Conservation (phyloP, 2,797 vertebrate genomes). For the Etheostoma nigrum region DNA sequence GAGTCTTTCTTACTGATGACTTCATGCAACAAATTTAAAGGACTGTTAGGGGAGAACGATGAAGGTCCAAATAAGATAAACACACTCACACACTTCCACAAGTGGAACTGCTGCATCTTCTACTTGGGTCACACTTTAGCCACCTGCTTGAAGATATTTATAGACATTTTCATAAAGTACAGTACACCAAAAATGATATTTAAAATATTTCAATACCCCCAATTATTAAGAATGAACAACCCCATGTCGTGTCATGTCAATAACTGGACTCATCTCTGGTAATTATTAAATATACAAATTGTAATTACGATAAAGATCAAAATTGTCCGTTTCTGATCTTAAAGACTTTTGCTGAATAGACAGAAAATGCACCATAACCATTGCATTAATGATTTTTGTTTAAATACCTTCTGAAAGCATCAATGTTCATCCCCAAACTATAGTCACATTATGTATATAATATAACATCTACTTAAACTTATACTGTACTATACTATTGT, state of each 20-base stretch:
- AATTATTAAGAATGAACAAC: background rate
- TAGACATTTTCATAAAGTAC: conserved; percentile 66
- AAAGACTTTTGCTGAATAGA: background rate
- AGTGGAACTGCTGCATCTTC: conserved; percentile 11
- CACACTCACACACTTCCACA: background rate
- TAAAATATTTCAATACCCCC: background rate
- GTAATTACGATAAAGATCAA: background rate
- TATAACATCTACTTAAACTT: no score
- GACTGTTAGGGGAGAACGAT: background rate
- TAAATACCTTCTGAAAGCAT: background rate
- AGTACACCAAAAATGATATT: background rate
- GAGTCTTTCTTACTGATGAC: conserved; percentile 11
- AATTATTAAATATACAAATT: background rate
- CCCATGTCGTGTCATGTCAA: background rate
- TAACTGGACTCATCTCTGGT: background rate
- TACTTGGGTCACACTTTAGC: conserved; percentile 76
- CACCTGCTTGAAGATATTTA: conserved; percentile 80
- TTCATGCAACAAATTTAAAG: conserved; percentile 17
- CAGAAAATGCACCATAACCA: background rate
- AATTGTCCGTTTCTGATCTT: background rate
- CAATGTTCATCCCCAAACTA: background rate
- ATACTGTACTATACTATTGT: no score
- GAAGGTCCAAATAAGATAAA: conserved; percentile 1
- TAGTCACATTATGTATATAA: background rate
- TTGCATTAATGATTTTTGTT: background rate